A percentile compares a stretch with the other conserved stretches of the same genome.
These are phyloP conservation scores for Xiphophorus birchmanni DNA, from an alignment of 2,797 vertebrate species.

Conservation along the genomic window DNA sequence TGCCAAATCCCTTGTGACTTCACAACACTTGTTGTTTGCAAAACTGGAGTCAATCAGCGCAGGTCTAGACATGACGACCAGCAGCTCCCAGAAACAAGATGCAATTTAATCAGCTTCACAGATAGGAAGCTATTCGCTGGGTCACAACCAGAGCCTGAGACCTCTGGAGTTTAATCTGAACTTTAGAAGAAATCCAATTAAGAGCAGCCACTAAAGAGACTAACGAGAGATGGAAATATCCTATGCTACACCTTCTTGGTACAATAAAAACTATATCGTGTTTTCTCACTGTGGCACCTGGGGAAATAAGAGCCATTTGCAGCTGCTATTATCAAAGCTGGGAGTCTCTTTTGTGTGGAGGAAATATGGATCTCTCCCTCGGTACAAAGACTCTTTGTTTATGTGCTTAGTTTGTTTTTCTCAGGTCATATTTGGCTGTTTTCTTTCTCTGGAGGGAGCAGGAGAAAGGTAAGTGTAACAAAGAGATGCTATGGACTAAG, in stretches of 20 bases:
- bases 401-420: slow-evolving; percentile 33
- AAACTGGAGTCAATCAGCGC: slow-evolving; percentile 54
- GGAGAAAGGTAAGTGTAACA: slow-evolving; percentile 13
- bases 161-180: slow-evolving; percentile 67
- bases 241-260: slow-evolving; percentile 50
- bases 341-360: slow-evolving; percentile 37
- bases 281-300: slow-evolving; percentile 46
- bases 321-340: slow-evolving; percentile 43
- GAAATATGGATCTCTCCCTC: slow-evolving; percentile 26
- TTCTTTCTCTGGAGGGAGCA: slow-evolving; percentile 7
- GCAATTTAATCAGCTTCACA: slow-evolving; percentile 63
- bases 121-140: slow-evolving; percentile 41
- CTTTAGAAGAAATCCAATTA: slow-evolving; percentile 78
- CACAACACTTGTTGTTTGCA: slow-evolving; percentile 23
- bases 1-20: slow-evolving; percentile 10
- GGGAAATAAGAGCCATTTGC: slow-evolving; percentile 43
- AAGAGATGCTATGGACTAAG: neutral
- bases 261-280: slow-evolving; percentile 35
- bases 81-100: slow-evolving; percentile 29
- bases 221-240: slow-evolving; percentile 53
- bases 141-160: slow-evolving; percentile 35
- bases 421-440: slow-evolving; percentile 20
- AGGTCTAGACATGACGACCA: slow-evolving; percentile 47
- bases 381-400: slow-evolving; percentile 45
- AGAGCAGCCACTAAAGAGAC: slow-evolving; percentile 60